These are phyloP conservation scores for Pygmarrhopalites habei DNA, from an alignment of 1,140 invertebrate species.

Conservation along the genomic window DNA sequence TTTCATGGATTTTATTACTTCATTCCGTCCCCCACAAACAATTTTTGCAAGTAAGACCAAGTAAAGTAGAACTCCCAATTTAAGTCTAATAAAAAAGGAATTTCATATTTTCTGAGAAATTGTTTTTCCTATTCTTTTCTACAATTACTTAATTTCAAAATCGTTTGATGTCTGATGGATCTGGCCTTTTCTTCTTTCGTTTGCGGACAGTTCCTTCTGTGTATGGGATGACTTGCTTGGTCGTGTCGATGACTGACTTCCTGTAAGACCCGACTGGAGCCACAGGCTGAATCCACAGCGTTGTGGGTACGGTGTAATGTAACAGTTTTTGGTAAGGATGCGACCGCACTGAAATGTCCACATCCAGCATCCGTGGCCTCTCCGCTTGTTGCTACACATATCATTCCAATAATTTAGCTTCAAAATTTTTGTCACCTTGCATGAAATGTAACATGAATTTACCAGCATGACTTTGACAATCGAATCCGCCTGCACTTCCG, in stretches of 20 bases:
- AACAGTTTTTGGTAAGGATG: conserved; percentile 4
- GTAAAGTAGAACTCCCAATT: no score
- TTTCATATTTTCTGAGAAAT: no score
- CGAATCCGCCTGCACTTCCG: conserved; percentile 10
- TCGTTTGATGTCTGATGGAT: no score
- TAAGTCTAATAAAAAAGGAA: no score
- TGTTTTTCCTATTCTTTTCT: no score
- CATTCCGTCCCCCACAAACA: no score
- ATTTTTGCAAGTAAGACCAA: no score
- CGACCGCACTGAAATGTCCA: not conserved
- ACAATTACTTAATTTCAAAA: no score
- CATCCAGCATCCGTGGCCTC: not conserved
- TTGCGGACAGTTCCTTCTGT: not conserved
- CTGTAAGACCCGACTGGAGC: conserved; percentile 17
- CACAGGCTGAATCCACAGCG: conserved; percentile 3
- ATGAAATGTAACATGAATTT: not conserved
- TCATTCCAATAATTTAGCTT: no score
- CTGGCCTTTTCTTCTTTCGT: not conserved
- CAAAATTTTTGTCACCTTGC: no score
- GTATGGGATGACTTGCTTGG: not conserved
- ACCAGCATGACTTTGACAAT: not conserved
- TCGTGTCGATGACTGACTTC: not conserved
- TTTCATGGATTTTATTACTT: no score
- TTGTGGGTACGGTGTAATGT: not conserved
- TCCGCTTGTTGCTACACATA: conserved; percentile 10